Evolutionary conservation across 1,140 invertebrate genomes (phyloP), one percentile per base, ranked within the genome.

Genomic region (Hyposmocoma kahamanoa): DNA sequence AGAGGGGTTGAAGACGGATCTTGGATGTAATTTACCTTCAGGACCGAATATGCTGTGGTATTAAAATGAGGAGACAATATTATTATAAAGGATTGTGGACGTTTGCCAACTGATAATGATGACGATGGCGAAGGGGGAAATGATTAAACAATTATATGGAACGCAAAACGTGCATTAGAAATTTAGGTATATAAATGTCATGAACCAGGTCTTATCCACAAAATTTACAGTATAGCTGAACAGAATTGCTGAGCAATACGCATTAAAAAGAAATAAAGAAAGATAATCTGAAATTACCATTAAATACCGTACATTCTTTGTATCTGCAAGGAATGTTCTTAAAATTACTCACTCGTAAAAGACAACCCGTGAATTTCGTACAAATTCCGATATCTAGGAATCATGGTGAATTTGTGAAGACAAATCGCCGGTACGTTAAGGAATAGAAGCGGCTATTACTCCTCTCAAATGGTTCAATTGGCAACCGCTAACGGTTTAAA

Each of bases 401-500:
- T 36, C 32, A 36, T 36, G 11, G 32, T 10, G 32, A 36, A 36
- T 36, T 36, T 36, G 32, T 36, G 15, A 17, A 36, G 32, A 36
- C 18, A 36, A 36, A 36, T 36, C n/a, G 32, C 13, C 32, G 32
- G 15, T 6, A 15, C 32, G 32, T 36, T 36, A 17, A n/a, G 15
- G 32, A 36, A 36, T 36, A 36, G 32, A 36, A 17, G 8, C 3
- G 1, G 32, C 32, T 36, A 36, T 36, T 36, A 36, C 15, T 36
- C 32, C 15, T n/a, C 32, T 10, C 11, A 36, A 36, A 36, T 36
- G 32, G 32, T 36, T 36, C 32, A 36, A 36, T 36, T 36, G 32
- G 32, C 32, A 36, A 36, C 32, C 32, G 32, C 32, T 10, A 36
- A 36, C 32, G 32, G 32, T 36, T 34, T 34, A 34, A 36, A 17